Base-by-base conservation (phyloP, 2,797 vertebrate genomes). In the Platalea minor region DNA sequence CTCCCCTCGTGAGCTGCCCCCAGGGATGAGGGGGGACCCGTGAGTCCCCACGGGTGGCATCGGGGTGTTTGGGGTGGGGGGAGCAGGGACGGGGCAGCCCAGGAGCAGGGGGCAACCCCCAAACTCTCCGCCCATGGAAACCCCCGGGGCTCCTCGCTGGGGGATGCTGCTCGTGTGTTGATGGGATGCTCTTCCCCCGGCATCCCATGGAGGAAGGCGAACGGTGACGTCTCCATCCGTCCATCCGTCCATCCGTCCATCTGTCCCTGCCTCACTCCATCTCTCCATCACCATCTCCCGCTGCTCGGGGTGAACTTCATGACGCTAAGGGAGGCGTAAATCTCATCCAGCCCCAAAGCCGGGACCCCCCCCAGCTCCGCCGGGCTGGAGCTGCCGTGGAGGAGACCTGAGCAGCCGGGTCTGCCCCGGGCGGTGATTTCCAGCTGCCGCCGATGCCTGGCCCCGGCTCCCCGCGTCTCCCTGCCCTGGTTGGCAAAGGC, bases 71-170 rank as follows among this genome's bases (percentile, higher is more conserved):
- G 76, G 76, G 68, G 6, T 6, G 9, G 17, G 20, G 37, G 46
- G 29, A 46, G 2, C 5, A 12, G 26, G 29, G 31, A 33, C 23
- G 28, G 53, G 16, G 64, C 24, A 26, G 39, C 13, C 7, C 51
- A 15, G 31, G 65, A 56, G 60, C 13, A 13, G 8, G 45, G 39
- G 29, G 26, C 19, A 29, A 41, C 13, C 26, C 11, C 31, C 10
- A 8, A 67, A 46, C 4, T 60, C 51, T 16, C 29, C 57, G 24
- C 9, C 17, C 8, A 0, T 10, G 39, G 60, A 14, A 76, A 54
- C 2, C 6, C 28, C 4, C 8, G 1, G 56, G n/a, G 53, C 1
- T 67, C 39, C 50, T 50, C 3, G 3, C 13, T 10, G 65, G 50
- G 13, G 56, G 77, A 15, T 11, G 61, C 10, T 48, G 45, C 29